These are phyloP conservation scores for Musca vetustissima DNA, from an alignment of 1,140 invertebrate species.

Conservation along the genomic window DNA sequence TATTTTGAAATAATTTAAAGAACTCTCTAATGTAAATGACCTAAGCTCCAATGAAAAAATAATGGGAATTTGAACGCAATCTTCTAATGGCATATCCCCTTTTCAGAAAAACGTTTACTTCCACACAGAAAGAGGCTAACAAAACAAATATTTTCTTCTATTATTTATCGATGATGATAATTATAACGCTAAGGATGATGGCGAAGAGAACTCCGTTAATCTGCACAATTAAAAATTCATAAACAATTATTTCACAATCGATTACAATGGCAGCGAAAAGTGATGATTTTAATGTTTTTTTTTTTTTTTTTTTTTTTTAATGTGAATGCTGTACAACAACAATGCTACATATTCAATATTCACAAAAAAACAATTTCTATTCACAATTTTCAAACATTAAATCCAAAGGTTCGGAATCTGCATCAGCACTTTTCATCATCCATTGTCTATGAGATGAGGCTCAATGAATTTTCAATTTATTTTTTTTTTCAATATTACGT, in stretches of 20 bases:
- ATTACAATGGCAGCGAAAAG: constrained; percentile 40
- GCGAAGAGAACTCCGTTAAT: background rate
- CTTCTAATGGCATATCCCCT: too few relatives aligned
- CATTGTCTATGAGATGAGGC: background rate
- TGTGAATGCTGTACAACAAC: constrained; percentile 28
- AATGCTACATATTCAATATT: constrained; percentile 33
- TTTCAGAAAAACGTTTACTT: too few relatives aligned
- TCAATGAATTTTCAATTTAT: too few relatives aligned
- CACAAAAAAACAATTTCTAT: background rate
- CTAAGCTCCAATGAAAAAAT: too few relatives aligned
- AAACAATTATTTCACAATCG: constrained; percentile 50
- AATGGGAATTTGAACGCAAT: too few relatives aligned
- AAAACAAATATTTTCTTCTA: too few relatives aligned
- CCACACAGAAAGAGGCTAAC: too few relatives aligned
- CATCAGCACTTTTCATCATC: background rate
- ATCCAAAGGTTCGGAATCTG: background rate
- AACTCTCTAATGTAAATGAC: too few relatives aligned
- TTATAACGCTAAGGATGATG: background rate
- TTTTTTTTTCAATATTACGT: too few relatives aligned
- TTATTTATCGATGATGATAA: background rate
- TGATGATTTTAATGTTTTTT: too few relatives aligned
- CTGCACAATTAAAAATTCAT: constrained; percentile 12
- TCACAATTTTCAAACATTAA: background rate
- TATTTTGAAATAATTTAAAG: too few relatives aligned
- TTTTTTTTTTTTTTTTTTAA: too few relatives aligned